These are phyloP conservation scores for Carabus problematicus DNA, from an alignment of 2,888 invertebrate genomes.

Conservation along the genomic window DNA sequence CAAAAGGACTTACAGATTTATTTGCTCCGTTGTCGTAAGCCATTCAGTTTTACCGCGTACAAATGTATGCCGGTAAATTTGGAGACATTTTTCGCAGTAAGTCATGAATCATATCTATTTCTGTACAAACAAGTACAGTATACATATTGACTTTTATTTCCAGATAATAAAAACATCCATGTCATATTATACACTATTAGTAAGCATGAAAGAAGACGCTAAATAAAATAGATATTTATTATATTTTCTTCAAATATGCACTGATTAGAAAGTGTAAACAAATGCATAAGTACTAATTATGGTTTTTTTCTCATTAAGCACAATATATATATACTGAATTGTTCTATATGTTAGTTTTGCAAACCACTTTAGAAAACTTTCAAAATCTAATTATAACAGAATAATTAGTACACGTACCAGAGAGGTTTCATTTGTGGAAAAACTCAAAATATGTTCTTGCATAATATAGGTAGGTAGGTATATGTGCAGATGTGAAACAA, in stretches of 20 bases:
- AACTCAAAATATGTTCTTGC: conserved; percentile 3
- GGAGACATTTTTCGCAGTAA: conserved; percentile 26
- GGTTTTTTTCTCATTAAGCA: no score
- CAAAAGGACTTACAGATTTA: conserved; percentile 25
- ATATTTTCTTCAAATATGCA: not conserved
- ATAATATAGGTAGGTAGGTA: no score
- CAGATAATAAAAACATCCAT: conserved; percentile 30
- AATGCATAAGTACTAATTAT: no score
- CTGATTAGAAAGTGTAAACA: no score
- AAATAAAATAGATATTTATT: conserved; percentile 1
- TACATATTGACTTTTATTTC: conserved; percentile 8
- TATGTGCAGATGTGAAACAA: conserved; percentile 11
- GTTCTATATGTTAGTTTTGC: no score
- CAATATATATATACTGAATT: no score
- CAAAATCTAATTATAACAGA: conserved; percentile 7
- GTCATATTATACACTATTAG: conserved; percentile 29
- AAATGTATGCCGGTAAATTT: conserved; percentile 25
- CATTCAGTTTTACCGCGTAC: conserved; percentile 8
- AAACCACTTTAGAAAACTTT: no score
- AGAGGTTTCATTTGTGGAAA: not conserved
- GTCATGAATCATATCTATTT: not conserved
- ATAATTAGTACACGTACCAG: not conserved
- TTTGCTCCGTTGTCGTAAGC: conserved; percentile 17
- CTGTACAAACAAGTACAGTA: not conserved
- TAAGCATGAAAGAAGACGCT: conserved; percentile 16